A percentile compares a stretch with the other conserved stretches of the same genome.
These are phyloP conservation scores for Chrysemys picta DNA, from an alignment of 2,113 vertebrate genomes.

Conservation along the genomic window DNA sequence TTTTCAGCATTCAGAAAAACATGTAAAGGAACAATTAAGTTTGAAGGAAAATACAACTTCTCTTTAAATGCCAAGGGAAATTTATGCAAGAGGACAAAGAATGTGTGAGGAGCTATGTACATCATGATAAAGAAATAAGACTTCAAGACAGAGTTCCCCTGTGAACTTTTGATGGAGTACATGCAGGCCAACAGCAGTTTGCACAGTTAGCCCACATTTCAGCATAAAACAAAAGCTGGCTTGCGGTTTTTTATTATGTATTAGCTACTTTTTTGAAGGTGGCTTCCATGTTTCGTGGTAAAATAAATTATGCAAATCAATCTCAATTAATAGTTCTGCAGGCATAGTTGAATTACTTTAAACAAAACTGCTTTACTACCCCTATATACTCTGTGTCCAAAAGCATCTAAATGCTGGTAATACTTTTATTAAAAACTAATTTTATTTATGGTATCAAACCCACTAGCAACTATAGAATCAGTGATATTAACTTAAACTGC, in stretches of 20 bases:
- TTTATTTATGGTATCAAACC: not conserved
- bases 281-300: not conserved
- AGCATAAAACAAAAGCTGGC: not conserved
- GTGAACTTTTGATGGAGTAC: not conserved
- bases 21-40: not conserved
- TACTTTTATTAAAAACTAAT: not conserved
- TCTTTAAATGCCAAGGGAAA: slow-evolving; percentile 17
- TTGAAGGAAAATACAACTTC: slow-evolving; percentile 25
- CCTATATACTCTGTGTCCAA: not conserved
- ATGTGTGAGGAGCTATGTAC: slow-evolving; percentile 3
- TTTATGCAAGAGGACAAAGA: slow-evolving; percentile 45
- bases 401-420: not conserved
- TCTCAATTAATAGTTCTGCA: not conserved
- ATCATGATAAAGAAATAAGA: not conserved
- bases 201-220: not conserved
- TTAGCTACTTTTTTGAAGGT: not conserved
- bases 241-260: not conserved
- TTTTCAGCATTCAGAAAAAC: slow-evolving; percentile 24
- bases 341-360: not conserved
- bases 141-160: not conserved
- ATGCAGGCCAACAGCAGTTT: not conserved
- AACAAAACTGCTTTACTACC: not conserved
- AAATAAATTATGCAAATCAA: not conserved
- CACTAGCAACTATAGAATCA: not conserved
- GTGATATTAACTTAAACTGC: not conserved